These are phyloP conservation scores for Lates japonicus DNA, from an alignment of 2,797 vertebrate species.

Conservation along the genomic window DNA sequence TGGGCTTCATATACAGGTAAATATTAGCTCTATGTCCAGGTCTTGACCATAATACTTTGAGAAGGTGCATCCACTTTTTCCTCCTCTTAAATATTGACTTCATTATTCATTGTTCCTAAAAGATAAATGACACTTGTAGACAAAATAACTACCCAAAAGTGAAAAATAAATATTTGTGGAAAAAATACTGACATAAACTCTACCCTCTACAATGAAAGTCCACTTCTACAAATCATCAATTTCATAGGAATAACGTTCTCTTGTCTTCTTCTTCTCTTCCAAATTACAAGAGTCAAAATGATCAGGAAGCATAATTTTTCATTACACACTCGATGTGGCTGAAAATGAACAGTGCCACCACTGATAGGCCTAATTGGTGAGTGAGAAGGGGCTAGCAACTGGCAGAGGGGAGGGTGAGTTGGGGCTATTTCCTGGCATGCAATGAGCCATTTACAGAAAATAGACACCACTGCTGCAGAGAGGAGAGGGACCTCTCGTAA, in stretches of 20 bases:
- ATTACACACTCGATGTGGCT: constrained; percentile 66
- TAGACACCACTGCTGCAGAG: constrained; percentile 28
- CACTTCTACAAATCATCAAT: constrained; percentile 7
- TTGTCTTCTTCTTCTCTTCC: constrained; percentile 30
- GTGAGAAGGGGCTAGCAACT: constrained; percentile 50
- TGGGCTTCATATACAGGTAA: constrained; percentile 55
- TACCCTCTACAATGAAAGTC: background rate
- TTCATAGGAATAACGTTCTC: constrained; percentile 1
- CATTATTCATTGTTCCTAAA: constrained; percentile 52
- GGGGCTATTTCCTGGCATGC: constrained; percentile 67
- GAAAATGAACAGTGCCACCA: constrained; percentile 70
- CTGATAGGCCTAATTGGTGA: constrained; percentile 72
- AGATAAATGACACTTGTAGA: constrained; percentile 39
- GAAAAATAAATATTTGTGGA: background rate
- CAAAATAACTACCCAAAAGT: background rate
- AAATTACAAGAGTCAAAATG: constrained; percentile 53
- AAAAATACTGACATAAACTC: background rate
- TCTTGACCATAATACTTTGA: constrained; percentile 41
- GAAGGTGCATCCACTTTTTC: constrained; percentile 22
- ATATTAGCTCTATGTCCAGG: constrained; percentile 53
- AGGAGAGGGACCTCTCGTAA: constrained; percentile 16
- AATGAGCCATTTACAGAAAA: constrained; percentile 64
- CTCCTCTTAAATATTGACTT: constrained; percentile 34
- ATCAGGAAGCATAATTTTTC: constrained; percentile 69
- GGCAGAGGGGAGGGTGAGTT: constrained; percentile 24